phyloP scores from a whole-genome alignment of 2,888 invertebrate genomes.

The Hedychridium roseum region DNA sequence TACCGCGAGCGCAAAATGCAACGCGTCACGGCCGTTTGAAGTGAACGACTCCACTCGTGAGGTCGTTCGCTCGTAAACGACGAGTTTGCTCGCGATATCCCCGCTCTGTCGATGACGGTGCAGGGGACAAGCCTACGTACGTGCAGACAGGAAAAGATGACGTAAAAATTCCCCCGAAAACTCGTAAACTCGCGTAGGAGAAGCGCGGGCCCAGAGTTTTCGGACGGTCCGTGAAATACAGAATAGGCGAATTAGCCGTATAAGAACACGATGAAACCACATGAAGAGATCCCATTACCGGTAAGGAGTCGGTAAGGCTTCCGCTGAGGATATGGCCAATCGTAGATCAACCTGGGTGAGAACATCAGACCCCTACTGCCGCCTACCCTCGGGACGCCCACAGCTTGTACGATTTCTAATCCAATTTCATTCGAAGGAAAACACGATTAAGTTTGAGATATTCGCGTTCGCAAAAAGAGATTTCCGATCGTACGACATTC shows the following conservation, averaged over 20 bases:
- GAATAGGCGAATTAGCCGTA: constrained; percentile 49
- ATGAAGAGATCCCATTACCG: constrained; percentile 62
- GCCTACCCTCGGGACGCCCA: constrained; percentile 42
- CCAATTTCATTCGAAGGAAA: constrained; percentile 59
- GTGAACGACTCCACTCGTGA: constrained; percentile 28
- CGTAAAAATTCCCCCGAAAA: background rate
- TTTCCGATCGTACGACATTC: too few relatives aligned
- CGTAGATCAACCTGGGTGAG: constrained; percentile 58
- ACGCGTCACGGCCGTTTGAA: constrained; percentile 24
- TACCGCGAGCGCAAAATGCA: constrained; percentile 26
- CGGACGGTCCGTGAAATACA: constrained; percentile 21
- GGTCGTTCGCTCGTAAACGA: constrained; percentile 34
- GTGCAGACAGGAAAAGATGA: constrained; percentile 18
- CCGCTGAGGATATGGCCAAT: constrained; percentile 62
- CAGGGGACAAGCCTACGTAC: too few relatives aligned
- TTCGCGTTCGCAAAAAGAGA: constrained; percentile 26
- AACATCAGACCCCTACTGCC: constrained; percentile 40
- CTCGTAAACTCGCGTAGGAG: background rate
- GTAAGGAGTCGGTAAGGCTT: constrained; percentile 63
- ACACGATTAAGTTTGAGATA: constrained; percentile 58
- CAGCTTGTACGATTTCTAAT: constrained; percentile 64
- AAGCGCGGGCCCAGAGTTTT: too few relatives aligned
- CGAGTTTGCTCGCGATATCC: constrained; percentile 21
- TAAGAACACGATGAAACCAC: constrained; percentile 64
- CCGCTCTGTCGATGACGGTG: constrained; percentile 23